Evolutionary conservation across 2,113 vertebrate species (phyloP).

Genomic region (Chauna torquata): DNA sequence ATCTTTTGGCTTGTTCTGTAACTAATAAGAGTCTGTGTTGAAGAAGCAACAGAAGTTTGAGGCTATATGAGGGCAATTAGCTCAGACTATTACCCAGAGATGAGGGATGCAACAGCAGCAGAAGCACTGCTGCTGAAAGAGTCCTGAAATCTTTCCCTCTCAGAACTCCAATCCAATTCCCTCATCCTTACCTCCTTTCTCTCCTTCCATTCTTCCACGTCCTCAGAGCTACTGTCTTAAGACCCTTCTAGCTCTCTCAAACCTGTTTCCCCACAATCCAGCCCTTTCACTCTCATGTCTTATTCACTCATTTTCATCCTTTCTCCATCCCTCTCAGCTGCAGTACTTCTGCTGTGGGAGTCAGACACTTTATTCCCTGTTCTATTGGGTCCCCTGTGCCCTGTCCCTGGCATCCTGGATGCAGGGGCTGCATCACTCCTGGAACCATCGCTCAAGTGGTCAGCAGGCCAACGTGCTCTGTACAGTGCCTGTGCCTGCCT

Average conservation of each 20-base stretch:
- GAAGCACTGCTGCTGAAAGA: neutral
- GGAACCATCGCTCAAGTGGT: neutral
- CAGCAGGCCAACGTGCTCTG: neutral
- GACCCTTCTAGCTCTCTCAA: neutral
- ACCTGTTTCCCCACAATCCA: neutral
- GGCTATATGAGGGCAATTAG: neutral
- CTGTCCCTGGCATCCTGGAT: neutral
- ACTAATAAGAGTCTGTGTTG: neutral
- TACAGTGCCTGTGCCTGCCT: neutral
- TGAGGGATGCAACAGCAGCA: neutral
- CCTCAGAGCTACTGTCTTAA: neutral
- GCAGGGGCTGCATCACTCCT: neutral
- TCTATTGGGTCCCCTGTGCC: accelerated
- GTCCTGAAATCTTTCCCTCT: neutral
- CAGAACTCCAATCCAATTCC: neutral
- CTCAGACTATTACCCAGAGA: neutral
- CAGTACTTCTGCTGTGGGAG: neutral
- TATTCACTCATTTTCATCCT: neutral
- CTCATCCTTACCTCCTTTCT: neutral
- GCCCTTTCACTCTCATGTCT: neutral
- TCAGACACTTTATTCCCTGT: neutral
- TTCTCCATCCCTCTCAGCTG: neutral
- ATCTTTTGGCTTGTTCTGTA: neutral
- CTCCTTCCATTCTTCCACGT: neutral
- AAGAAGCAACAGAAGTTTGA: neutral